A percentile compares a stretch with the other conserved stretches of the same genome.
phyloP scores from a whole-genome alignment of 2,888 invertebrate species.

The Orthosia gracilis region DNA sequence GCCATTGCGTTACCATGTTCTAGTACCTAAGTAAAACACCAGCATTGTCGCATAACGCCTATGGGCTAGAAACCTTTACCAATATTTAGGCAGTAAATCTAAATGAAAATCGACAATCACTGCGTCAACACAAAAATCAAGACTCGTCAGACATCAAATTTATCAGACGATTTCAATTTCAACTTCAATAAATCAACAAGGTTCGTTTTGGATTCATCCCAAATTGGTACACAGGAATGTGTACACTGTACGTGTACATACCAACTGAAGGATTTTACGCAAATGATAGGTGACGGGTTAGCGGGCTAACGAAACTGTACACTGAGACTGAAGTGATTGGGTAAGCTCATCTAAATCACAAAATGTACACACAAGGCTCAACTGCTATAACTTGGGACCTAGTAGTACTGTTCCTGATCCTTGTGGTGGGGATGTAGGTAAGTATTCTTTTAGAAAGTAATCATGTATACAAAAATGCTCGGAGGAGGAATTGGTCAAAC shows the following conservation, averaged over 20 bases:
- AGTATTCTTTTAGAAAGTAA: no score
- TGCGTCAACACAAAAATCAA: not conserved
- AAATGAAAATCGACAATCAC: not conserved
- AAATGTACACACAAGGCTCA: not conserved
- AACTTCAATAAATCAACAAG: slow-evolving; percentile 22
- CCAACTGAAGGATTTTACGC: slow-evolving; percentile 18
- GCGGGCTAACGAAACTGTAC: slow-evolving; percentile 13
- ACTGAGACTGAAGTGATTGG: not conserved
- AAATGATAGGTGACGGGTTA: slow-evolving; percentile 13
- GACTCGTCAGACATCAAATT: slow-evolving; percentile 10
- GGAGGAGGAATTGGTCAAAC: no score
- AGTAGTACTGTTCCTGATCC: not conserved
- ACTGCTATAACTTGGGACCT: not conserved
- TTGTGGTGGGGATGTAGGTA: no score
- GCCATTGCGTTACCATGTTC: no score
- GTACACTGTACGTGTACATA: not conserved
- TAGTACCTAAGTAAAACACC: not conserved
- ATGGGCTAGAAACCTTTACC: not conserved
- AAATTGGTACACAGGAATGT: slow-evolving; percentile 1
- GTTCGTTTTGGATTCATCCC: slow-evolving; percentile 1
- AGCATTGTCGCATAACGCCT: not conserved
- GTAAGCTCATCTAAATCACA: not conserved
- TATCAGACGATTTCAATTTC: slow-evolving; percentile 3
- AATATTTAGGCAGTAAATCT: not conserved
- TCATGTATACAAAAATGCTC: no score